Evolutionary conservation across 2,113 vertebrate species (phyloP).

Genomic region (Seriola aureovittata): DNA sequence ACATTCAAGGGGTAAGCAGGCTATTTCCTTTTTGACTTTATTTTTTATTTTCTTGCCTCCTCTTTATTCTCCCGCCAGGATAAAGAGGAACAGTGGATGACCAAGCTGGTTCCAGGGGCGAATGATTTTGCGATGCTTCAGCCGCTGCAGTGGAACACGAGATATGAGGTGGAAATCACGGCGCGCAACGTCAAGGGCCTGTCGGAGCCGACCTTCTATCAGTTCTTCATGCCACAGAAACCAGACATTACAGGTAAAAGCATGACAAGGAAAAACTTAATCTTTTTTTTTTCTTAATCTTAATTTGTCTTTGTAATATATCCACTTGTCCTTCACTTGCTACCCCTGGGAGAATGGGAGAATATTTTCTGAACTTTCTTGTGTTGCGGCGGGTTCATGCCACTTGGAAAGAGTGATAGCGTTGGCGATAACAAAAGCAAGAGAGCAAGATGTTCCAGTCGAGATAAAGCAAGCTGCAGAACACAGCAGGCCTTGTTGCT

Average conservation of each 20-base stretch:
- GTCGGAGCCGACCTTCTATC: slow-evolving; percentile 95
- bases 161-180: slow-evolving; percentile 97
- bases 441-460: slow-evolving; percentile 49
- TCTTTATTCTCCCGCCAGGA: slow-evolving; percentile 85
- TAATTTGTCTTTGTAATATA: background rate
- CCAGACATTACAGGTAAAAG: slow-evolving; percentile 96
- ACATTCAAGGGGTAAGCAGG: background rate
- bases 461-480: slow-evolving; percentile 41
- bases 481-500: slow-evolving; percentile 4
- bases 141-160: slow-evolving; percentile 96
- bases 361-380: background rate
- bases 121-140: slow-evolving; percentile 95
- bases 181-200: slow-evolving; percentile 95
- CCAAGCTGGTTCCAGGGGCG: slow-evolving; percentile 94
- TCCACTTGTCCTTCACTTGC: background rate
- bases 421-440: slow-evolving; percentile 42
- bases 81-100: slow-evolving; percentile 98
- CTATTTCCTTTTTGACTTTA: background rate
- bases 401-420: slow-evolving; percentile 8
- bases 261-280: slow-evolving; percentile 17
- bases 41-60: background rate
- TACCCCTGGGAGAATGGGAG: background rate
- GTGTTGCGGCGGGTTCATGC: background rate
- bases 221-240: slow-evolving; percentile 98
- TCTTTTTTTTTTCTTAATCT: background rate